Evolutionary conservation across 1,140 invertebrate species (phyloP), one percentile per base, ranked within the genome.

Genomic region (Hesperophylax magnus): DNA sequence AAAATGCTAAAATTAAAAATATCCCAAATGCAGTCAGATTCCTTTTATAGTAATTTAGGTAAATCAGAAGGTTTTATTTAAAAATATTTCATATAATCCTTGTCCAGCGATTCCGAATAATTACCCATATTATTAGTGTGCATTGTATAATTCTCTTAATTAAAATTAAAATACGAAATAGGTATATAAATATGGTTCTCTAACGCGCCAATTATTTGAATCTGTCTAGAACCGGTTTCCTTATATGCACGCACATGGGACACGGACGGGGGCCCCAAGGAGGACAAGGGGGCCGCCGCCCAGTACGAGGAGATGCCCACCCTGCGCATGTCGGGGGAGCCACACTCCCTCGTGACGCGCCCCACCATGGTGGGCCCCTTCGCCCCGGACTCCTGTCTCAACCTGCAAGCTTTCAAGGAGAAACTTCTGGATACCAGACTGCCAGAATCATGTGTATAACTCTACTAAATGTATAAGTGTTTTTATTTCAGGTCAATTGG

Each of bases 391-490:
- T 67, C 86, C 85, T 80, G 86, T 86, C 88, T 93, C 77, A 93
- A 93, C 87, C 94, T 94, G 4, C 91, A 94, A 85, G 93, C 93
- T 80, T 94, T 95, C 86, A 95, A 94, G 85, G 93, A 94, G 86
- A 92, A 93, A 84, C 90, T 95, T 5, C 93, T 95, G 88, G 93
- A 94, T 71, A 93, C 93, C 86, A 92, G 93, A 85, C 91, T 95
- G 84, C 94, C 94, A 3, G 94, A 95, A 87, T 94, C 93, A 84
- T 94, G 94, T 87, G 94, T 95, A 72, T 94, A 93, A 92, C 2
- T 69, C 15, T 11, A 65, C 24, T 65, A 65, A 27, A 65, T 22
- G 6, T 31, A 58, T 58, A 65, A 65, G 61, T 65, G 61, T 58
- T 18, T 20, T 58, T 0, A 58, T 18, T 20, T 47, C 14, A 47